Base-by-base conservation (phyloP, 2,797 vertebrate genomes). In the Periophthalmus magnuspinnatus region DNA sequence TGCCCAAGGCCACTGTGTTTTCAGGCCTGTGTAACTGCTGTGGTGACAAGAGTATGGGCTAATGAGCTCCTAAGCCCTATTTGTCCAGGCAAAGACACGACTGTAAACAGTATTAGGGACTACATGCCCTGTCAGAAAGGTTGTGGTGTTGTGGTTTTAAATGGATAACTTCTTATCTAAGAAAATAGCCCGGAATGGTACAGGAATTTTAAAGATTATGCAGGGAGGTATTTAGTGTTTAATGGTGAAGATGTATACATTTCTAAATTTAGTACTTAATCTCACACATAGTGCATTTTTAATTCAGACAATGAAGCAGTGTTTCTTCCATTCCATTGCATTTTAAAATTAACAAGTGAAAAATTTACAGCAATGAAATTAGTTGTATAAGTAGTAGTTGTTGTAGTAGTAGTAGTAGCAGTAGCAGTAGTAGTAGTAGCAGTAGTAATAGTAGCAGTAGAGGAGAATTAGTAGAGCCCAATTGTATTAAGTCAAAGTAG, bases 1-100 rank as follows among this genome's bases (percentile, higher is more conserved):
- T 66, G 48, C 70, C 73, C 68, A 55, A 41, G 70, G 72, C 50
- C 32, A 60, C 67, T 78, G 67, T 70, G 69, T 69, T 55, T 68
- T 69, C 45, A 67, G 65, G 19, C 56, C 28, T 65, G 45, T 52
- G 28, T 52, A 32, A n/a, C 38, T 38, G 1, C 56, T 36, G 13
- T 56, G 52, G 58, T 59, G 70, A 79, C 64, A 56, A 52, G 63
- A 68, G 59, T 17, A 48, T 9, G 14, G 48, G 63, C 55, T 65
- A 71, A 77, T 69, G 65, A 80, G 19, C 58, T 59, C 54, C 69
- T 36, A 14, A 72, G 28, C 60, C 3, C 32, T 32, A n/a, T 58
- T 62, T 68, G 21, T 71, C 28, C 33, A 58, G 67, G 34, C 64
- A 34, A 24, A 38, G 41, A 50, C 22, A 34, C 13, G 32, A 48